Conservation (phyloP, 2,797 vertebrate species). For the Alcedo quadribrachys region DNA sequence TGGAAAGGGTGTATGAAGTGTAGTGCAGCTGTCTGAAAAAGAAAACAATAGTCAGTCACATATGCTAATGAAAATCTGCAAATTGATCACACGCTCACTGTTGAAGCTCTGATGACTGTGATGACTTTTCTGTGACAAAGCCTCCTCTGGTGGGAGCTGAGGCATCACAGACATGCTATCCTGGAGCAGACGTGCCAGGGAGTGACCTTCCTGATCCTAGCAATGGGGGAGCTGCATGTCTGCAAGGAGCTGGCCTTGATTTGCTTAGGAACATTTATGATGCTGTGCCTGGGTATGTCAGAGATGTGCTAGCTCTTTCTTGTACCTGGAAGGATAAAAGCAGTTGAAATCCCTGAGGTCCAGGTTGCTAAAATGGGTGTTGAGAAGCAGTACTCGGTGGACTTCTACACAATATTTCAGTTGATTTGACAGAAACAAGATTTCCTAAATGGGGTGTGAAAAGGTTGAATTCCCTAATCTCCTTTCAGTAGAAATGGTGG, state of each 20-base stretch:
- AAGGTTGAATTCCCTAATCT: background rate
- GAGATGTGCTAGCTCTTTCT: rapidly evolving
- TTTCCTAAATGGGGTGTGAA: background rate
- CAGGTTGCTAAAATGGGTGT: background rate
- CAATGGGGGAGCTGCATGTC: too few relatives aligned
- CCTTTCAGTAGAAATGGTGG: background rate
- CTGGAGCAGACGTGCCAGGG: too few relatives aligned
- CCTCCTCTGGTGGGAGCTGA: background rate
- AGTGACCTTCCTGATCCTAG: background rate
- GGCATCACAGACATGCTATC: background rate
- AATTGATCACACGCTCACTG: background rate
- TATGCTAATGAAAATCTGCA: background rate
- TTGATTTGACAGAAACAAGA: background rate
- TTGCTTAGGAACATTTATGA: background rate
- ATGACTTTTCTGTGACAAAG: background rate
- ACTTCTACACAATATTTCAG: background rate
- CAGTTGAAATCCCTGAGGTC: background rate
- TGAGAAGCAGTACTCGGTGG: background rate
- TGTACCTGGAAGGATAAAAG: background rate
- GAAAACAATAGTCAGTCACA: background rate
- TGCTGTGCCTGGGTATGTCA: background rate
- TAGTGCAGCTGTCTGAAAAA: background rate
- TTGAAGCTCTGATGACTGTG: background rate
- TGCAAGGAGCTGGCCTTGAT: background rate
- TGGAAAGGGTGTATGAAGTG: background rate